Percentiles rank a stretch among this genome's conserved stretches.
phyloP scores from a whole-genome alignment of 2,797 vertebrate species.

The Cirrhinus molitorella region DNA sequence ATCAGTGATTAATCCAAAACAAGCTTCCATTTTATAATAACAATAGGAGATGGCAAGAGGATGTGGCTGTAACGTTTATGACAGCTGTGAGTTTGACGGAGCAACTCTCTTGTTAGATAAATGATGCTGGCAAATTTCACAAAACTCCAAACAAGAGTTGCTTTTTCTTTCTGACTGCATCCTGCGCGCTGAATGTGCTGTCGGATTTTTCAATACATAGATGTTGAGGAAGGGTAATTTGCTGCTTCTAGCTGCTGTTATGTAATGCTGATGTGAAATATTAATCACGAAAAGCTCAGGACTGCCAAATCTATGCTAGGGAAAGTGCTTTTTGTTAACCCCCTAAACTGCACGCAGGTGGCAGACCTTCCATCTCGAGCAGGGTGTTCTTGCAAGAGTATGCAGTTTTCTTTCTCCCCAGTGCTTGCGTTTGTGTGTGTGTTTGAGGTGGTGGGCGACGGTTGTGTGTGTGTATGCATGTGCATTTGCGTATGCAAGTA shows the following conservation, averaged over 20 bases:
- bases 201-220: slow-evolving; percentile 62
- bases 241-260: slow-evolving; percentile 68
- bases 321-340: slow-evolving; percentile 74
- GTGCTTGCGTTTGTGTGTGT: slow-evolving; percentile 39
- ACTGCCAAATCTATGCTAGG: slow-evolving; percentile 72
- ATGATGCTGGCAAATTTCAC: slow-evolving; percentile 67
- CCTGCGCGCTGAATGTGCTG: slow-evolving; percentile 62
- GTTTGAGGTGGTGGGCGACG: neutral
- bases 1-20: slow-evolving; percentile 35
- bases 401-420: slow-evolving; percentile 66
- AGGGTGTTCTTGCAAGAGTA: slow-evolving; percentile 50
- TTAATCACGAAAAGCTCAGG: slow-evolving; percentile 73
- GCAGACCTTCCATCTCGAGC: slow-evolving; percentile 58
- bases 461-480: slow-evolving; percentile 19
- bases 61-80: slow-evolving; percentile 54
- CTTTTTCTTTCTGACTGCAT: slow-evolving; percentile 65
- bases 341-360: slow-evolving; percentile 67
- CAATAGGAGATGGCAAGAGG: slow-evolving; percentile 46
- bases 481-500: slow-evolving; percentile 47
- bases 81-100: slow-evolving; percentile 55
- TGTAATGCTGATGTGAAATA: slow-evolving; percentile 77
- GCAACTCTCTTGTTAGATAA: slow-evolving; percentile 64
- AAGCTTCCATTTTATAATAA: slow-evolving; percentile 47
- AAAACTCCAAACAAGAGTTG: slow-evolving; percentile 59
- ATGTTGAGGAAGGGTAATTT: slow-evolving; percentile 65